Base-by-base conservation (phyloP, 2,888 invertebrate species). In the Xestobium rufovillosum region DNA sequence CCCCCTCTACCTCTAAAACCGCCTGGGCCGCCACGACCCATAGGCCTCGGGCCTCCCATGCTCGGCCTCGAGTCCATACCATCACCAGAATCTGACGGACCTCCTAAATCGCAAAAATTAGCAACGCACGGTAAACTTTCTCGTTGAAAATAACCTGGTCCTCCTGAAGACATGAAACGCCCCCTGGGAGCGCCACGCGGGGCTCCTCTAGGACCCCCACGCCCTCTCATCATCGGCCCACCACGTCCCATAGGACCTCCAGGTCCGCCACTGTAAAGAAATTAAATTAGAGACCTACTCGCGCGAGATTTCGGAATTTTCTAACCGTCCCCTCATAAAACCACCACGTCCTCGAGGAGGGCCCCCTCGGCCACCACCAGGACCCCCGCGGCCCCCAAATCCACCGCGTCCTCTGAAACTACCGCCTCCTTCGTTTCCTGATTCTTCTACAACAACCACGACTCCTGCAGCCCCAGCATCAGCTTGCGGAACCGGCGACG, bases 181-280 rank as follows among this genome's bases (percentile, higher is more conserved):
- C 52, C 51, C 38, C 52, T 42, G 2, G 52, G 52, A 11, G 44
- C 50, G 4, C 50, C 51, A 31, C 51, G 40, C 2, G 52, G 52
- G 11, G 45, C 50, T 4, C 50, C 51, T 31, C 51, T 38, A 3
- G 47, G 49, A 8, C 52, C 53, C 4, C 53, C 52, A 9, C 53
- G 48, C 14, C 53, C 53, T 31, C 53, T 27, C 49, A 50, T 51
- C 52, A 52, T 52, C 1, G 53, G 53, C 9, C 53, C 53, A 8
- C 53, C 53, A 11, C 55, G 43, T 1, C 53, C 53, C 29, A 48
- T 45, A 15, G 50, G 31, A 8, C 31, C 31, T 8, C 31, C 31
- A 12, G 50, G 31, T 14, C 31, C 31, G 11, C 31, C 31, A 12
- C 31, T 31, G 31, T 4, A 31, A 31, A 31, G 8, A n/a, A n/a